Evolutionary conservation across 2,113 vertebrate genomes (phyloP).

Genomic region (Platycercus adscitus): DNA sequence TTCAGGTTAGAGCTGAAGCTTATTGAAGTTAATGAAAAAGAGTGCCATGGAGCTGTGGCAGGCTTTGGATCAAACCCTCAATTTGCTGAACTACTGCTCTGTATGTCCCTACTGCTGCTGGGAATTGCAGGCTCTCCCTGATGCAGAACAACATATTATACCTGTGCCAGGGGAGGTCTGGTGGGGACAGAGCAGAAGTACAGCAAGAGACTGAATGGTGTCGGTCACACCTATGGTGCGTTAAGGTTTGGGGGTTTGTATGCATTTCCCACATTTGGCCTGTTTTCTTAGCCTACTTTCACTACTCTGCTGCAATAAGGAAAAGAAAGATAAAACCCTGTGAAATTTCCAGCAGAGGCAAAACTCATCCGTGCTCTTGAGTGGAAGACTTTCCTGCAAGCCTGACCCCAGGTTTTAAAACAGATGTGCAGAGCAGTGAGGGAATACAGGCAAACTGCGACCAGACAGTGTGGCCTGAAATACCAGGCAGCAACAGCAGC

Average conservation of each 20-base stretch:
- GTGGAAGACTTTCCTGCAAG: background rate
- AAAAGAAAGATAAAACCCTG: background rate
- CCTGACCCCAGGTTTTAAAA: background rate
- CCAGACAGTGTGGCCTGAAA: background rate
- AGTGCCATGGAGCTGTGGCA: background rate
- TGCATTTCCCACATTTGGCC: background rate
- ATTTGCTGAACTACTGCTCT: background rate
- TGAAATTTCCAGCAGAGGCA: background rate
- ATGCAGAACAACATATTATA: fast-evolving
- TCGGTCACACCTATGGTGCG: background rate
- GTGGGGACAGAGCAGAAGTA: background rate
- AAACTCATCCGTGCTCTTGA: background rate
- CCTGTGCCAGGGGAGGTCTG: background rate
- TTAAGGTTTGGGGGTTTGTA: background rate
- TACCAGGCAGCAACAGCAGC: background rate
- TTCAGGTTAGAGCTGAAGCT: background rate
- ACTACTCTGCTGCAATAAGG: background rate
- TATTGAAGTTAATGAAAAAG: slow-evolving; percentile 36
- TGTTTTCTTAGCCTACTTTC: background rate
- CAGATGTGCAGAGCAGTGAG: background rate
- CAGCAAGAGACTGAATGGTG: background rate
- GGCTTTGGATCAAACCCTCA: background rate
- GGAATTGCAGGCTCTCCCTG: background rate
- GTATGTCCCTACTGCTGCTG: background rate
- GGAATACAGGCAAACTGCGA: background rate